Conservation (phyloP, 1,140 invertebrate species). For the Stratiolaelaps scimitus region DNA sequence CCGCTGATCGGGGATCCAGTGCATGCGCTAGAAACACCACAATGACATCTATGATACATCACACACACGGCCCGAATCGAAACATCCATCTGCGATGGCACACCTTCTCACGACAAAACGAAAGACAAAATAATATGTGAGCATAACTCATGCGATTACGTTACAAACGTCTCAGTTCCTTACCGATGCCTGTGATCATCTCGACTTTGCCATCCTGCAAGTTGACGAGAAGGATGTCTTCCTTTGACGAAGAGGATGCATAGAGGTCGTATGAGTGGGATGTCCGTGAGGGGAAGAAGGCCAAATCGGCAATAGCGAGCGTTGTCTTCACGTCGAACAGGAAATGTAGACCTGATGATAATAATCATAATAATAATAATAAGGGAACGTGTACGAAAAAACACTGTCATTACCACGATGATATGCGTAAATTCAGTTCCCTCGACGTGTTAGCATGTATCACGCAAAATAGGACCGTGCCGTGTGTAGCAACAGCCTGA, state of each 20-base stretch:
- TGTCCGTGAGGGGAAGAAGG: slow-evolving; percentile 60
- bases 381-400: too few relatives aligned
- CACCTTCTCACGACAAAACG: background rate
- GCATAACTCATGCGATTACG: too few relatives aligned
- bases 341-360: slow-evolving; percentile 55
- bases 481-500: too few relatives aligned
- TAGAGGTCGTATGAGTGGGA: slow-evolving; percentile 64
- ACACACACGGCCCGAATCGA: background rate
- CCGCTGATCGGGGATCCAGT: slow-evolving; percentile 46
- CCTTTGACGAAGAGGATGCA: slow-evolving; percentile 57
- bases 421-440: too few relatives aligned
- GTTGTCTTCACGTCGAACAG: slow-evolving; percentile 64
- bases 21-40: slow-evolving; percentile 38
- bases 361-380: too few relatives aligned
- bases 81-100: background rate
- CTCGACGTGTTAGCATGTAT: too few relatives aligned
- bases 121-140: background rate
- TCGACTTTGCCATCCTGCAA: slow-evolving; percentile 63
- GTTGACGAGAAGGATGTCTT: slow-evolving; percentile 60
- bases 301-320: slow-evolving; percentile 59
- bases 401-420: too few relatives aligned
- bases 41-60: background rate
- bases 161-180: slow-evolving; percentile 36
- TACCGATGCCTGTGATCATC: slow-evolving; percentile 58
- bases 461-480: too few relatives aligned